phyloP scores from a whole-genome alignment of 2,888 invertebrate species.

The Acleris emargana region DNA sequence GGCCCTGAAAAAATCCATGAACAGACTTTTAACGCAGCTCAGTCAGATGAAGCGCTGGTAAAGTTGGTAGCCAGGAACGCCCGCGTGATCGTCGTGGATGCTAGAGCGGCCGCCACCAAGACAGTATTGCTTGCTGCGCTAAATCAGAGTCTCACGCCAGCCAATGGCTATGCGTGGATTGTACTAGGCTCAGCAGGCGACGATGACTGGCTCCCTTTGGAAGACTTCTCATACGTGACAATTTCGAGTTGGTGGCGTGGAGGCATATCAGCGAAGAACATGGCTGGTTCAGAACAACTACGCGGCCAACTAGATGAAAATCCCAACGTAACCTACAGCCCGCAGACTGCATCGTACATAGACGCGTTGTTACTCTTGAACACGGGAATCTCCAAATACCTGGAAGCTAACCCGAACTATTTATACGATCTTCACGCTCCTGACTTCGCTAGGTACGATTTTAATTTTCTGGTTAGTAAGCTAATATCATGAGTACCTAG shows the following conservation, averaged over 20 bases:
- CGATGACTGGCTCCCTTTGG: constrained; percentile 9
- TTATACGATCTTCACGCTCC: constrained; percentile 36
- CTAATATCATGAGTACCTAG: no score
- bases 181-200: constrained; percentile 52
- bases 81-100: constrained; percentile 91
- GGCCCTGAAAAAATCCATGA: neutral
- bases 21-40: neutral
- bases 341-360: constrained; percentile 40
- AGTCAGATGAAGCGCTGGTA: neutral
- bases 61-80: constrained; percentile 68
- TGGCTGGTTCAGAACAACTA: constrained; percentile 19
- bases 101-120: constrained; percentile 85
- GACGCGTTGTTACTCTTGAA: constrained; percentile 46
- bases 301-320: neutral
- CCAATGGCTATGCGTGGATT: constrained; percentile 53
- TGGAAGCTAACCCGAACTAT: constrained; percentile 26
- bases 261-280: constrained; percentile 4
- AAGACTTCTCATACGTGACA: constrained; percentile 40
- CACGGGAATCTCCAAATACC: constrained; percentile 26
- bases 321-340: constrained; percentile 9
- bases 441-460: neutral
- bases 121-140: constrained; percentile 87
- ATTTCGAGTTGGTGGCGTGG: constrained; percentile 47
- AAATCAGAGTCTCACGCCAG: constrained; percentile 59
- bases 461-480: neutral